Percentiles rank a stretch among this genome's conserved stretches.
phyloP scores from a whole-genome alignment of 1,140 invertebrate species.

The Oncopodura yosiiana region DNA sequence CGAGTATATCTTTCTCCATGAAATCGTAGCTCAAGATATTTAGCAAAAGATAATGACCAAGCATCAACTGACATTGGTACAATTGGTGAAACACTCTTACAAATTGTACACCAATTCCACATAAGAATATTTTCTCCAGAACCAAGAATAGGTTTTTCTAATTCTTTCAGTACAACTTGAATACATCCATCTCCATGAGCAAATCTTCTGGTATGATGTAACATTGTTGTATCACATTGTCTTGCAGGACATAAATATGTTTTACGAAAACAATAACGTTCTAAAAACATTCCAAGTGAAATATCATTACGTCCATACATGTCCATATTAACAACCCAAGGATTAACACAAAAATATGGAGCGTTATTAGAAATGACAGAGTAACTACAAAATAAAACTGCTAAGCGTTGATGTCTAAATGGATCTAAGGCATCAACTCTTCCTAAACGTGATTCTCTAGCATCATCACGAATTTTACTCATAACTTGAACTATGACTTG shows the following conservation, averaged over 20 bases:
- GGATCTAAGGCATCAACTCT: slow-evolving; percentile 71
- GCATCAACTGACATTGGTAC: slow-evolving; percentile 67
- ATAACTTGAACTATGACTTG: background rate
- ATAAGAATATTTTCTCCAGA: slow-evolving; percentile 56
- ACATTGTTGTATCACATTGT: slow-evolving; percentile 70
- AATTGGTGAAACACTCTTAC: slow-evolving; percentile 61
- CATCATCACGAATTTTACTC: too few relatives aligned
- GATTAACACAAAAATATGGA: slow-evolving; percentile 78
- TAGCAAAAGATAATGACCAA: slow-evolving; percentile 79
- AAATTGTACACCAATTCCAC: slow-evolving; percentile 76
- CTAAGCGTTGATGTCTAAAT: slow-evolving; percentile 73
- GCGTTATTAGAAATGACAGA: slow-evolving; percentile 66
- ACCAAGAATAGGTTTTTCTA: slow-evolving; percentile 40
- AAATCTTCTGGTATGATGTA: slow-evolving; percentile 77
- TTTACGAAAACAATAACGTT: slow-evolving; percentile 78
- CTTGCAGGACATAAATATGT: slow-evolving; percentile 73
- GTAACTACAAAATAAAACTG: slow-evolving; percentile 87
- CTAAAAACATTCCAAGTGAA: slow-evolving; percentile 83
- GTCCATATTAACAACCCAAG: slow-evolving; percentile 85
- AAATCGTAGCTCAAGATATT: slow-evolving; percentile 80
- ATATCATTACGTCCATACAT: slow-evolving; percentile 92
- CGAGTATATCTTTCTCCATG: slow-evolving; percentile 65
- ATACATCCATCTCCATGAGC: slow-evolving; percentile 67
- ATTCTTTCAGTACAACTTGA: slow-evolving; percentile 51
- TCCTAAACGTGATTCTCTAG: slow-evolving; percentile 26